Conservation (phyloP, 2,113 vertebrate species). For the Garra rufa region DNA sequence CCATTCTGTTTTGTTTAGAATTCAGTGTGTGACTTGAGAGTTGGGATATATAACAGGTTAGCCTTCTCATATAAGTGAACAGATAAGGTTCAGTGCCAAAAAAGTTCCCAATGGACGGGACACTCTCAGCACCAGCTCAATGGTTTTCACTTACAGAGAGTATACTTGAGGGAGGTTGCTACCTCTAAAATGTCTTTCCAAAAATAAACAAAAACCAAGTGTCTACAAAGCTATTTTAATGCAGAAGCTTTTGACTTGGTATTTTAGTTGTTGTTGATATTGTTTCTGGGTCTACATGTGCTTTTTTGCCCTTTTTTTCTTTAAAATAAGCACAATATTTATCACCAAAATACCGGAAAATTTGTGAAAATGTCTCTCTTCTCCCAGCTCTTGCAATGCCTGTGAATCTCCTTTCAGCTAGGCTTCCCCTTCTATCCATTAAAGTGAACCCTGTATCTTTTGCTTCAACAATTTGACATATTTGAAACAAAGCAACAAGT, state of each 20-base stretch:
- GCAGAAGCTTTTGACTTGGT: background rate
- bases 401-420: background rate
- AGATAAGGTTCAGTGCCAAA: conserved; percentile 18
- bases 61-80: conserved; percentile 39
- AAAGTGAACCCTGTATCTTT: background rate
- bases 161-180: conserved; percentile 36
- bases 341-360: background rate
- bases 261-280: background rate
- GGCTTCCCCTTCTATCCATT: background rate
- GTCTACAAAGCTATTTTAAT: background rate
- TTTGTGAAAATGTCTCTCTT: too few species aligned
- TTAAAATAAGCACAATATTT: background rate
- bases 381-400: too few species aligned
- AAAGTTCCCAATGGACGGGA: conserved; percentile 11
- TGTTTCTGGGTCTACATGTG: background rate
- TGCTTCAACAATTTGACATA: background rate
- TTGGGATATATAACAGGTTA: conserved; percentile 25
- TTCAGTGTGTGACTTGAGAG: background rate
- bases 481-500: background rate
- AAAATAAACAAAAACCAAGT: background rate
- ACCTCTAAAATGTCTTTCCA: background rate
- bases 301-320: background rate
- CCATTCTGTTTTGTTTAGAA: background rate
- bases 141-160: conserved; percentile 45
- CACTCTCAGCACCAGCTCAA: conserved; percentile 8